Evolutionary conservation across 2,113 vertebrate genomes (phyloP).

Genomic region (Rattus rattus): DNA sequence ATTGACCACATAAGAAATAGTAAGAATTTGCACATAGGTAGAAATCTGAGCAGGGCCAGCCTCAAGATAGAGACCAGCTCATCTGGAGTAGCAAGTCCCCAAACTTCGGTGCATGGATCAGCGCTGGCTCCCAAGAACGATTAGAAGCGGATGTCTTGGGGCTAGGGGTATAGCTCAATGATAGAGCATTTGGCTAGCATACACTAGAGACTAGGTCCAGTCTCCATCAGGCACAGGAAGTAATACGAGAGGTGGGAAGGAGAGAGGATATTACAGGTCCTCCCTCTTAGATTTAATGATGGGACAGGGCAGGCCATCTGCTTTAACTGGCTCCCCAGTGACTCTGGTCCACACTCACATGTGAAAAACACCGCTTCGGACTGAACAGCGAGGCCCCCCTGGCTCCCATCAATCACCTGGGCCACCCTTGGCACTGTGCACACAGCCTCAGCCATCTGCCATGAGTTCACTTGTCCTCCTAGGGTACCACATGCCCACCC

Average conservation of each 20-base stretch:
- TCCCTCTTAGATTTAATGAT: not conserved
- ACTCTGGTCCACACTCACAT: rapidly evolving
- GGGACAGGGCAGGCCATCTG: not conserved
- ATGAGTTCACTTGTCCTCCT: not conserved
- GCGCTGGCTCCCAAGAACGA: not conserved
- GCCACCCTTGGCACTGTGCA: not conserved
- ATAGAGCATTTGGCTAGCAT: not conserved
- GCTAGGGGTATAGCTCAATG: not conserved
- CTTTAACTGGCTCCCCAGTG: not conserved
- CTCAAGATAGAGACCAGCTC: not conserved
- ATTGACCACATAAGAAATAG: rapidly evolving
- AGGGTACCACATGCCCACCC: too few relatives aligned
- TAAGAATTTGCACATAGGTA: rapidly evolving
- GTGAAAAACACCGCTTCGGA: not conserved
- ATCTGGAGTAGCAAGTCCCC: not conserved
- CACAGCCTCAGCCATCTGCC: not conserved
- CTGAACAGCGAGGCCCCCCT: not conserved
- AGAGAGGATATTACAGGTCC: too few relatives aligned
- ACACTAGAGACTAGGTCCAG: not conserved
- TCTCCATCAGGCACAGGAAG: not conserved
- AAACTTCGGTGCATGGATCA: too few relatives aligned
- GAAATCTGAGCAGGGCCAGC: not conserved
- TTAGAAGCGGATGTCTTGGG: not conserved
- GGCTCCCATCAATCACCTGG: not conserved
- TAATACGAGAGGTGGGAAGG: not conserved